These are phyloP conservation scores for Drosophila birchii DNA, from an alignment of 2,888 invertebrate genomes.

Conservation along the genomic window DNA sequence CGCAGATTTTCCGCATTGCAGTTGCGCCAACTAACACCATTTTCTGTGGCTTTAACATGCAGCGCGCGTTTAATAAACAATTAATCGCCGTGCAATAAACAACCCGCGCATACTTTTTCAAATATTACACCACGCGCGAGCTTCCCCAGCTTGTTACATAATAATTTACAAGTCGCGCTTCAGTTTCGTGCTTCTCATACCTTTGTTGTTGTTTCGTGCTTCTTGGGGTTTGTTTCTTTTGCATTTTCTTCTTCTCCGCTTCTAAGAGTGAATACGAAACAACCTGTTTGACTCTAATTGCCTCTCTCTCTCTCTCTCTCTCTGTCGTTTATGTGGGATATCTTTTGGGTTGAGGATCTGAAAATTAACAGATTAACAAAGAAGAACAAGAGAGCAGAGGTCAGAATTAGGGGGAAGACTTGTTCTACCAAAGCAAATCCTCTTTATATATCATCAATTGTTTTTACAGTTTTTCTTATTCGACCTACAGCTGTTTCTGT, in stretches of 20 bases:
- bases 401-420: background rate
- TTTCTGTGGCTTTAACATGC: slow-evolving; percentile 60
- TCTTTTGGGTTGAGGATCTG: background rate
- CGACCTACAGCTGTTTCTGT: background rate
- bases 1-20: slow-evolving; percentile 71
- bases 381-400: background rate
- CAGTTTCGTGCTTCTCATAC: slow-evolving; percentile 10
- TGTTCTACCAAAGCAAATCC: too few species aligned
- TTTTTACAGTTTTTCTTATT: background rate
- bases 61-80: slow-evolving; percentile 69
- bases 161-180: slow-evolving; percentile 60
- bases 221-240: slow-evolving; percentile 46
- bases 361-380: background rate
- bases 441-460: background rate
- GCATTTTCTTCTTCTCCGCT: slow-evolving; percentile 19
- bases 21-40: slow-evolving; percentile 52
- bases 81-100: slow-evolving; percentile 64
- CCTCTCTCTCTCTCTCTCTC: background rate
- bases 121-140: slow-evolving; percentile 51
- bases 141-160: slow-evolving; percentile 54
- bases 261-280: slow-evolving; percentile 21
- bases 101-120: slow-evolving; percentile 53
- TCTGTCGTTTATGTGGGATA: slow-evolving; percentile 14
- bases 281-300: slow-evolving; percentile 29
- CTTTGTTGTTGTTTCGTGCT: slow-evolving; percentile 38